Evolutionary conservation across 2,113 vertebrate species (phyloP).

Genomic region (Phylloscopus trochiloides): DNA sequence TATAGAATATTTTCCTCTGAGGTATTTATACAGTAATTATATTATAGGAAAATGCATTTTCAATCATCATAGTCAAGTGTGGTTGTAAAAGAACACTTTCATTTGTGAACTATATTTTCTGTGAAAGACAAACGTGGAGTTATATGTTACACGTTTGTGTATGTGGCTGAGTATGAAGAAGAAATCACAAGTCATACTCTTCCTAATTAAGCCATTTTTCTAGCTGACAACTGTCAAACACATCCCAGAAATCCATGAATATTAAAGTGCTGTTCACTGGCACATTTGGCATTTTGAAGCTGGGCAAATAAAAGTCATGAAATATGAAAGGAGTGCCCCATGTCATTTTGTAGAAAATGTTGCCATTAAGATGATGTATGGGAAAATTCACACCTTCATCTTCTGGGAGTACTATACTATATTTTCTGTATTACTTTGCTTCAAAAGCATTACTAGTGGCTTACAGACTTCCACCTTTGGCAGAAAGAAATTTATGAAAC

Average conservation of each 20-base stretch:
- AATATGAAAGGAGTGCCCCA: constrained; percentile 77
- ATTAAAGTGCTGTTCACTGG: constrained; percentile 73
- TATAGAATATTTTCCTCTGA: background rate
- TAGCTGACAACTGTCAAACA: constrained; percentile 76
- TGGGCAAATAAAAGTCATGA: constrained; percentile 80
- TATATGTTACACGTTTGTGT: background rate
- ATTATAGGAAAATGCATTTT: background rate
- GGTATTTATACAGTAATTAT: background rate
- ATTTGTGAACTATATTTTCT: background rate
- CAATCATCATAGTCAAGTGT: background rate
- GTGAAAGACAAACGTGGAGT: background rate
- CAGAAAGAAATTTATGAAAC: constrained; percentile 17
- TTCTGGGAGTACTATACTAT: constrained; percentile 59
- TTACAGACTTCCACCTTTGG: background rate
- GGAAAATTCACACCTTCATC: constrained; percentile 72
- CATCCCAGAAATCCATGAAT: constrained; percentile 75
- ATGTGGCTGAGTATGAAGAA: background rate
- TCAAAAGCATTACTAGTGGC: constrained; percentile 54
- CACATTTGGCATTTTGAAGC: constrained; percentile 78
- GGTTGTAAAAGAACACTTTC: background rate
- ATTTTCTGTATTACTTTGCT: constrained; percentile 65
- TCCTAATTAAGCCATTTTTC: constrained; percentile 78
- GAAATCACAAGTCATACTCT: constrained; percentile 67
- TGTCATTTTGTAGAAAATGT: constrained; percentile 70
- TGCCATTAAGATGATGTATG: constrained; percentile 78